These are phyloP conservation scores for Drosophila sordidula DNA, from an alignment of 2,888 invertebrate genomes.

Conservation along the genomic window DNA sequence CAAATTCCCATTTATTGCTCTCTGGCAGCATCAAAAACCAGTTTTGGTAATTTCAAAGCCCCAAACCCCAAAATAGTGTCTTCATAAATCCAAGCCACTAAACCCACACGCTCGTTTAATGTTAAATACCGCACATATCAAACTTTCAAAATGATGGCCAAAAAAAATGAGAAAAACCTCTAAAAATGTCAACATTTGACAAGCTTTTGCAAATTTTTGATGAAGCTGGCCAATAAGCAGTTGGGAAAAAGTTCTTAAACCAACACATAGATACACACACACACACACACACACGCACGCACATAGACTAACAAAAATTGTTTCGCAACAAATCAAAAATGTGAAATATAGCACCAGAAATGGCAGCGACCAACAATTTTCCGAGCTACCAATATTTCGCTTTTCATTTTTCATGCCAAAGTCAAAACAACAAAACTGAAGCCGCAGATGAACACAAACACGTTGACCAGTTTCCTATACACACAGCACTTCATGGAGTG, in stretches of 20 bases:
- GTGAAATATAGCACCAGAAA: conserved; percentile 44
- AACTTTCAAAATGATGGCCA: conserved; percentile 36
- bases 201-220: conserved; percentile 56
- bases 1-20: conserved; percentile 16
- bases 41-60: conserved; percentile 30
- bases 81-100: conserved; percentile 1
- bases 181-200: conserved; percentile 72
- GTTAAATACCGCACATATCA: conserved; percentile 47
- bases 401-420: conserved; percentile 38
- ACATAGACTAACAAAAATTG: conserved; percentile 42
- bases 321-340: conserved; percentile 70
- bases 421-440: conserved; percentile 62
- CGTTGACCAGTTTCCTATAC: conserved; percentile 32
- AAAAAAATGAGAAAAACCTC: conserved; percentile 16
- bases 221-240: conserved; percentile 36
- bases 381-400: conserved; percentile 35
- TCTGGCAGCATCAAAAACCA: not conserved
- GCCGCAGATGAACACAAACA: conserved; percentile 56
- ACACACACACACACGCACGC: not conserved
- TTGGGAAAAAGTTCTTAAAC: conserved; percentile 27
- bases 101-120: conserved; percentile 14
- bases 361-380: conserved; percentile 24
- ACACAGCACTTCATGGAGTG: not conserved
- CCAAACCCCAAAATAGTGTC: not conserved
- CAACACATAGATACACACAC: conserved; percentile 2